These are phyloP conservation scores for Heliconius ethilla DNA, from an alignment of 2,888 invertebrate species.

Conservation along the genomic window DNA sequence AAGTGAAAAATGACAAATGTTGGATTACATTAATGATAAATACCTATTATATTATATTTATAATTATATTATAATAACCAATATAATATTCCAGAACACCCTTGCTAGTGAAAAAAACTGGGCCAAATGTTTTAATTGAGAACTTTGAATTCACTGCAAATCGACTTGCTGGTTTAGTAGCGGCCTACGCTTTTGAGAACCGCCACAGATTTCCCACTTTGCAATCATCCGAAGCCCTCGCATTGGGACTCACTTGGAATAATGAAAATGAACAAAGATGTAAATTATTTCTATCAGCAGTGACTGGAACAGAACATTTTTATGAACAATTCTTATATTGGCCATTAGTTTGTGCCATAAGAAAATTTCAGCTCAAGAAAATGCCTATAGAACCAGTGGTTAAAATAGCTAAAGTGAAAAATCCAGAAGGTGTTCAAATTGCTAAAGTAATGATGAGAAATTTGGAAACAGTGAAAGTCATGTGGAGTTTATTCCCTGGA, in stretches of 20 bases:
- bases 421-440: conserved; percentile 53
- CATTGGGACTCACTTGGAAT: conserved; percentile 59
- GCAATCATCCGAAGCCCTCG: conserved; percentile 53
- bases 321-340: conserved; percentile 58
- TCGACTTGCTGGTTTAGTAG: conserved; percentile 57
- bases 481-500: conserved; percentile 55
- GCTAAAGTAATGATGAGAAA: conserved; percentile 51
- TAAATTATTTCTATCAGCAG: conserved; percentile 57
- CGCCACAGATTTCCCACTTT: conserved; percentile 53
- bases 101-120: conserved; percentile 56
- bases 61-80: not conserved
- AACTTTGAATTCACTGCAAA: conserved; percentile 61
- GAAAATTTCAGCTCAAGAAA: conserved; percentile 58
- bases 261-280: conserved; percentile 49
- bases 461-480: conserved; percentile 41
- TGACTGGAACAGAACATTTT: conserved; percentile 61
- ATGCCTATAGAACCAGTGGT: conserved; percentile 54
- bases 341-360: conserved; percentile 59
- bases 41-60: no score
- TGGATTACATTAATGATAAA: no score
- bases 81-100: conserved; percentile 53
- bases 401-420: conserved; percentile 61
- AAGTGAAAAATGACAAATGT: no score
- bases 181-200: conserved; percentile 60
- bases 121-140: conserved; percentile 52